Evolutionary conservation across 2,888 invertebrate species (phyloP), one percentile per base, ranked within the genome.

Genomic region (Rhingia rostrata): DNA sequence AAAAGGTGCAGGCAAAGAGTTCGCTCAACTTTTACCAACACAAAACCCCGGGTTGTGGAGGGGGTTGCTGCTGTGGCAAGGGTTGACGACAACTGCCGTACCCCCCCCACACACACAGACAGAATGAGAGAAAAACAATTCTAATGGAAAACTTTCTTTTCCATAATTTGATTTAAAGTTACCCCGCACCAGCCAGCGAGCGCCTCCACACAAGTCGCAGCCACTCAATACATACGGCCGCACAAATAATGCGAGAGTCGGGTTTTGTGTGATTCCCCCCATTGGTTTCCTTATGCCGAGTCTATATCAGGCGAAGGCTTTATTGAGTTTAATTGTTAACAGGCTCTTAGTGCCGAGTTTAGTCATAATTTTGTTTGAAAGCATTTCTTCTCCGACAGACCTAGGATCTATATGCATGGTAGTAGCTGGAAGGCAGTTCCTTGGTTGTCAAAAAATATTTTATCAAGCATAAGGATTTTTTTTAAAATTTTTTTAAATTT

Each of bases 101-200:
- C 14, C 14, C 3, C 9, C 12, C 37, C 43, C 14, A 12, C 47
- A 9, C 43, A 12, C 54, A 10, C 56, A 74, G 63, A 78, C 73
- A 67, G 32, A 47, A 14, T 35, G 14, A 32, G 30, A 47, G 49
- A 79, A 74, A 64, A 70, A 58, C 80, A 70, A 80, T 79, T 83
- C 79, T 70, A 84, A 84, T 80, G 74, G 84, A 80, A 75, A 84
- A 84, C 84, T 84, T 84, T 80, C 70, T 66, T 74, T 47, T 60
- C 75, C 56, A 75, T 84, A 84, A 84, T 84, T 84, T 75, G 84
- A 84, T 84, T 84, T 84, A 84, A 84, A 84, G 84, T 84, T 84
- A 75, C 51, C 35, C 49, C 49, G 22, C 10, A n/a, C 53, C 22
- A 1, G 33, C 12, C 30, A 3, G 5, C 47, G 22, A 2, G 10